Evolutionary conservation across 1,140 invertebrate genomes (phyloP).

Genomic region (Drosophila leontia): DNA sequence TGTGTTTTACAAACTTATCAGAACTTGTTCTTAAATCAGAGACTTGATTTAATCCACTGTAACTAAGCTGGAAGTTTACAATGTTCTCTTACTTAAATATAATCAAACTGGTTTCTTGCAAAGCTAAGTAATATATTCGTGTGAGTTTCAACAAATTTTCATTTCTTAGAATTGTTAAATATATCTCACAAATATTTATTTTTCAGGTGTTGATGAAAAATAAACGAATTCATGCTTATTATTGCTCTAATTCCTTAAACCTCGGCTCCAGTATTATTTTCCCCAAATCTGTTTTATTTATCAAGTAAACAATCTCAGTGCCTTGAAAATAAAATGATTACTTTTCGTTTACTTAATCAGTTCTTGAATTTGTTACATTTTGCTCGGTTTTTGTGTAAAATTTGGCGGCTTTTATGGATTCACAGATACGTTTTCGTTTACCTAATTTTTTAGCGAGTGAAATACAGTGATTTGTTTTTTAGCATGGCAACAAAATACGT

Average conservation of each 20-base stretch:
- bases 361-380: neutral
- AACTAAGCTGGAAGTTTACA: neutral
- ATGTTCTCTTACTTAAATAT: neutral
- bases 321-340: slow-evolving; percentile 14
- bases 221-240: neutral
- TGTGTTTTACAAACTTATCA: neutral
- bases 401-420: neutral
- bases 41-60: neutral
- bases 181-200: slow-evolving; percentile 3
- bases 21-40: neutral
- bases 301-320: neutral
- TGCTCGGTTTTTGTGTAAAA: neutral
- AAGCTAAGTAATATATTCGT: neutral
- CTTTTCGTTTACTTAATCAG: neutral
- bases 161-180: neutral
- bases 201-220: slow-evolving; percentile 13
- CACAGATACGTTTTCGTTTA: slow-evolving; percentile 5
- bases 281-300: neutral
- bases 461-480: slow-evolving; percentile 25
- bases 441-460: slow-evolving; percentile 12
- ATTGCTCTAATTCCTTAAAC: slow-evolving; percentile 1
- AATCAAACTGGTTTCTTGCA: neutral
- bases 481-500: slow-evolving; percentile 29
- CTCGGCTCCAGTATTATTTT: neutral
- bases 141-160: neutral